Evolutionary conservation across 2,113 vertebrate species (phyloP), one percentile per base, ranked within the genome.

Genomic region (Shinisaurus crocodilurus): DNA sequence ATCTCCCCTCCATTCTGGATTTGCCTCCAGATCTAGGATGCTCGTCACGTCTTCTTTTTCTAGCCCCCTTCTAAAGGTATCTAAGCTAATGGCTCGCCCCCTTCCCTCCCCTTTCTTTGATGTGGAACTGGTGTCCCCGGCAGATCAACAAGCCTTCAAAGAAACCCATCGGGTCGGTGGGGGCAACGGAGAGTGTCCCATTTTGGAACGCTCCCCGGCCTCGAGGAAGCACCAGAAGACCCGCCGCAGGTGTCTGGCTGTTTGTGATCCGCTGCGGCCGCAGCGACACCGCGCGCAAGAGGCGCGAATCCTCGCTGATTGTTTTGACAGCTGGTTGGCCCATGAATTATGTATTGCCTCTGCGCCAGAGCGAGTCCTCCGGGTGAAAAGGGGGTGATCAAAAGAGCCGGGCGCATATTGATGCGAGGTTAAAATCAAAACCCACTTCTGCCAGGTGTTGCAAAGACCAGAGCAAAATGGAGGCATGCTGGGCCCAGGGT

Each of bases 371-470:
- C 8, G 23, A n/a, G 7, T 70, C 77, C 77, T 29, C 7, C 25
- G 50, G n/a, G 72, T 77, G 72, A 12, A 63, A 77, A 48, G 5
- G 32, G 1, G 7, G 45, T 43, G 85, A 77, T 65, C 86, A 34
- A 77, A 79, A 87, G 74, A 63, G 74, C 86, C 65, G 37, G 74
- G 86, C 34, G 86, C 77, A 63, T 87, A 77, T 34, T 43, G 74
- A 77, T 63, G 37, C 16, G 16, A 77, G 86, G 86, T 65, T 77
- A 77, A 77, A 45, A 77, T 87, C 74, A 48, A 65, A 87, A 34
- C 74, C 54, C 10, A 15, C 74, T 76, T 23, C 74, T 87, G 74
- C 37, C 86, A 87, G 86, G 74, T 65, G 74, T 77, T 65, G 57
- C 15, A 8, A 87, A 87, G 57, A 43, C 74, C 54, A 6, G 54